Percentiles rank a stretch among this genome's conserved stretches.
These are phyloP conservation scores for Drepana arcuata DNA, from an alignment of 1,140 invertebrate genomes.

Conservation along the genomic window DNA sequence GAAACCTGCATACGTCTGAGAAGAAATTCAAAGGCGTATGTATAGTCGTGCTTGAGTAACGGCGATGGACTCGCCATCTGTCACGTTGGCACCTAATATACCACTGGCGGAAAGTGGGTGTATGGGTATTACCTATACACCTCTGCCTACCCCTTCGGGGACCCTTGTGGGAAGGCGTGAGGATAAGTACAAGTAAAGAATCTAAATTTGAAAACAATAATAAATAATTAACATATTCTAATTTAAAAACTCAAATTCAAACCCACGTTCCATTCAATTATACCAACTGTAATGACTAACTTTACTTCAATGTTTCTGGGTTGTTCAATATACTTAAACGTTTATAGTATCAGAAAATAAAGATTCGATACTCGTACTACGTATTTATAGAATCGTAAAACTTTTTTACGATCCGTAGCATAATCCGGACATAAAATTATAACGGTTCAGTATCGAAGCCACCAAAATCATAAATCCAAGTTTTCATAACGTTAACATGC, in stretches of 20 bases:
- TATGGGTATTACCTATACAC: too few species aligned
- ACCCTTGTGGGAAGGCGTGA: too few species aligned
- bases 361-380: conserved; percentile 29
- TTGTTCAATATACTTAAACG: neutral
- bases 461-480: conserved; percentile 41
- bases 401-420: conserved; percentile 37
- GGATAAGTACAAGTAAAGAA: neutral
- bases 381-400: conserved; percentile 62
- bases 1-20: too few species aligned
- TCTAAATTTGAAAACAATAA: too few species aligned
- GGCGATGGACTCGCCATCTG: too few species aligned
- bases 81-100: too few species aligned
- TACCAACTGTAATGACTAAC: neutral
- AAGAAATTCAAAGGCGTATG: too few species aligned
- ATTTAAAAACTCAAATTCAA: neutral
- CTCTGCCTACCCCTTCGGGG: too few species aligned
- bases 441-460: conserved; percentile 31
- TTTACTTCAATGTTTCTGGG: neutral
- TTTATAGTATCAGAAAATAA: neutral
- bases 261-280: neutral
- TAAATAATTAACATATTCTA: too few species aligned
- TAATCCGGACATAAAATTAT: conserved; percentile 42
- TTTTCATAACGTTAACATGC: conserved; percentile 25
- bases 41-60: too few species aligned
- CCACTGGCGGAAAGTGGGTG: too few species aligned